Percentiles rank a stretch among this genome's conserved stretches.
Conservation (phyloP, 1,140 invertebrate species). For the Carposina sasakii region DNA sequence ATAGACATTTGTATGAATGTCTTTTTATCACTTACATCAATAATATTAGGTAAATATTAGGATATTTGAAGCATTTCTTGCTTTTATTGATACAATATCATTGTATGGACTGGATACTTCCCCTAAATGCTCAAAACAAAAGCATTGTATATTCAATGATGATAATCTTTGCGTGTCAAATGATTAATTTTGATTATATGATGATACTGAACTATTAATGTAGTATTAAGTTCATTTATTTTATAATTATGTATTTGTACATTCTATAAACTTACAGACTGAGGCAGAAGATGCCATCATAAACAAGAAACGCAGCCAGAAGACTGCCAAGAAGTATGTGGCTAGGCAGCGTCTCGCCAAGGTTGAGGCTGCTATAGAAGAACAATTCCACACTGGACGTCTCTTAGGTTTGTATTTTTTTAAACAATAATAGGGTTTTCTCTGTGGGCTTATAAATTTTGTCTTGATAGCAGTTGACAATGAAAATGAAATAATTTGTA, state of each 20-base stretch:
- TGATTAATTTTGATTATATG: conserved; percentile 24
- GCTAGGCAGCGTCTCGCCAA: conserved; percentile 92
- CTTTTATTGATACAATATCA: too few species aligned
- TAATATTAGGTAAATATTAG: too few species aligned
- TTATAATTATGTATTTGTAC: not conserved
- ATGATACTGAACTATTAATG: too few species aligned
- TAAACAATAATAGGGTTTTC: not conserved
- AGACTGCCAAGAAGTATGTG: conserved; percentile 94
- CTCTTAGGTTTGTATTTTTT: conserved; percentile 80
- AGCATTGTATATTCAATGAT: conserved; percentile 38
- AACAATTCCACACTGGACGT: conserved; percentile 97
- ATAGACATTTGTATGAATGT: too few species aligned
- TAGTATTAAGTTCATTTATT: too few species aligned
- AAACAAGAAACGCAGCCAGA: conserved; percentile 95
- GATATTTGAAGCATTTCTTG: too few species aligned
- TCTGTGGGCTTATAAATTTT: too few species aligned
- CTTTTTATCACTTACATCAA: too few species aligned
- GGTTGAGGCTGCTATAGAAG: conserved; percentile 94
- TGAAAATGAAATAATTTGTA: too few species aligned
- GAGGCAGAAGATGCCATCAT: conserved; percentile 95
- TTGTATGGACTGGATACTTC: too few species aligned
- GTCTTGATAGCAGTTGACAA: too few species aligned
- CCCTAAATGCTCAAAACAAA: too few species aligned
- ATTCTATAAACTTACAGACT: conserved; percentile 73
- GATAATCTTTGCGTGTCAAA: conserved; percentile 53